A percentile compares a stretch with the other conserved stretches of the same genome.
These are phyloP conservation scores for Phyllotreta cruciferae DNA, from an alignment of 2,888 invertebrate genomes.

Conservation along the genomic window DNA sequence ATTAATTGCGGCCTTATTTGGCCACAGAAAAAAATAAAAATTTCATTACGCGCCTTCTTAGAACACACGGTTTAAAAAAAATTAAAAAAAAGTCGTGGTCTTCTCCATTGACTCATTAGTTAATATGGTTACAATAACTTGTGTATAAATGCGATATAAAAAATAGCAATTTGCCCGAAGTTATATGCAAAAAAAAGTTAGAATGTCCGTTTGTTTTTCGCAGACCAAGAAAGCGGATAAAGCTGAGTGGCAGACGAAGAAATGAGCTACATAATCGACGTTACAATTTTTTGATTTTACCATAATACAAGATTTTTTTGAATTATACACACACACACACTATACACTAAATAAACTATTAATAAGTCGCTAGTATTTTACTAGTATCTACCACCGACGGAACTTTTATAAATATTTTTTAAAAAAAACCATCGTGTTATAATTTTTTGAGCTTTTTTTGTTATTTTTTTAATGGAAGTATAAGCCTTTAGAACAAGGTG, in stretches of 20 bases:
- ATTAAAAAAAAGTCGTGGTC: too few species aligned
- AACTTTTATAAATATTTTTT: slow-evolving; percentile 34
- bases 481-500: slow-evolving; percentile 44
- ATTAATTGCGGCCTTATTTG: too few species aligned
- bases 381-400: slow-evolving; percentile 23
- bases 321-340: slow-evolving; percentile 36
- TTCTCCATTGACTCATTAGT: too few species aligned
- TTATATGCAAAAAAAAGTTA: too few species aligned
- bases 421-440: too few species aligned
- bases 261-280: slow-evolving; percentile 33
- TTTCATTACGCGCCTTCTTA: too few species aligned
- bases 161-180: too few species aligned
- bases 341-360: slow-evolving; percentile 39
- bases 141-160: too few species aligned
- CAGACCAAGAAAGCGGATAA: slow-evolving; percentile 81
- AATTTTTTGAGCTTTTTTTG: slow-evolving; percentile 35
- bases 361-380: slow-evolving; percentile 35
- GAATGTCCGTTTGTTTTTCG: slow-evolving; percentile 56
- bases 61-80: too few species aligned
- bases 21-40: too few species aligned
- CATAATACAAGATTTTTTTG: slow-evolving; percentile 36
- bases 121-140: too few species aligned
- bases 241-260: slow-evolving; percentile 61
- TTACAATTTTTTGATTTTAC: slow-evolving; percentile 36
- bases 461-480: slow-evolving; percentile 31